Percentiles rank a stretch among this genome's conserved stretches.
These are phyloP conservation scores for Plebejus argus DNA, from an alignment of 2,888 invertebrate genomes.

Conservation along the genomic window DNA sequence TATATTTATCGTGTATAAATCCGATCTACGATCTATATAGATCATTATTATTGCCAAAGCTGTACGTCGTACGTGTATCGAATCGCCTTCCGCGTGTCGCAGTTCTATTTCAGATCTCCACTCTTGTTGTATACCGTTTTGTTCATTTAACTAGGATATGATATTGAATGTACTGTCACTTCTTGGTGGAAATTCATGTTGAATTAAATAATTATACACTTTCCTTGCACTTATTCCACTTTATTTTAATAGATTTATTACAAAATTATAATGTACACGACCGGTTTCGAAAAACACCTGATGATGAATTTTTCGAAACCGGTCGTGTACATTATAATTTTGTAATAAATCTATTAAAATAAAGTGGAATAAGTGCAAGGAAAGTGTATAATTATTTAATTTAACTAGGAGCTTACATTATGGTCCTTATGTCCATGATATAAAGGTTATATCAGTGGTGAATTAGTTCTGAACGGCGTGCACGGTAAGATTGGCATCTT, in stretches of 20 bases:
- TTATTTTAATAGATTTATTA: too few species aligned
- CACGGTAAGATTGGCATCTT: not conserved
- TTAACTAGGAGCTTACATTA: not conserved
- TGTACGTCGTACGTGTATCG: constrained; percentile 8
- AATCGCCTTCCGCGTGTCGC: constrained; percentile 65
- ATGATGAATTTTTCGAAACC: too few species aligned
- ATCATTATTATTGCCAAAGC: constrained; percentile 24
- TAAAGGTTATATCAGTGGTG: not conserved
- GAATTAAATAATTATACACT: too few species aligned
- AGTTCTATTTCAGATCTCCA: constrained; percentile 61
- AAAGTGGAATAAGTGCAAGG: too few species aligned
- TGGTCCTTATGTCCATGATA: not conserved
- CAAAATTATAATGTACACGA: too few species aligned
- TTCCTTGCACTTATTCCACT: too few species aligned
- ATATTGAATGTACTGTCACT: too few species aligned
- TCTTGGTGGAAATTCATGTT: too few species aligned
- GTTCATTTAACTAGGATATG: not conserved
- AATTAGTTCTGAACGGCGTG: not conserved
- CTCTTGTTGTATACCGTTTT: constrained; percentile 21
- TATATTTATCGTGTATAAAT: not conserved
- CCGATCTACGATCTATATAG: not conserved
- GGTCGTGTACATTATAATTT: too few species aligned
- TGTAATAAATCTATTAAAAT: too few species aligned
- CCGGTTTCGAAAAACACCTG: too few species aligned
- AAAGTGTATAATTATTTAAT: too few species aligned